phyloP scores from a whole-genome alignment of 2,113 vertebrate genomes.

The Sciurus niger region DNA sequence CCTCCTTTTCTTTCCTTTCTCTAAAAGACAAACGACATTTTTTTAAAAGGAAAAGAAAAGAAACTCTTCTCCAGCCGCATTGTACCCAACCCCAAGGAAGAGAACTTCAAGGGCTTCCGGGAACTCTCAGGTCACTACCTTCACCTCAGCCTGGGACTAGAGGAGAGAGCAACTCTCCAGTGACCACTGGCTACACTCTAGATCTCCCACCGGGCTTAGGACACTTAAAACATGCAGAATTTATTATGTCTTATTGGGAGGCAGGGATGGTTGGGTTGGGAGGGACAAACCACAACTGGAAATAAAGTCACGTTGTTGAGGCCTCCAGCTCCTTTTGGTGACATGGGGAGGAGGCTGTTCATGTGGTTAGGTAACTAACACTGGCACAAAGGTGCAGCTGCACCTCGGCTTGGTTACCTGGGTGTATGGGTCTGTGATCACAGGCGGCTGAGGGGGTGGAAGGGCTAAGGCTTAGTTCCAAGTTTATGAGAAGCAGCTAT shows the following conservation, averaged over 20 bases:
- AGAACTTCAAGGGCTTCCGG: not conserved
- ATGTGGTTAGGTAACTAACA: not conserved
- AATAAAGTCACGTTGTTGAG: not conserved
- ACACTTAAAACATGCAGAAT: not conserved
- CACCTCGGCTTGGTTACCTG: not conserved
- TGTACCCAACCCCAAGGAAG: not conserved
- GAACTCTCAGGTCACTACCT: not conserved
- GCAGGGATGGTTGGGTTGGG: no score
- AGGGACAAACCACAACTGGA: not conserved
- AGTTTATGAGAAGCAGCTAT: not conserved
- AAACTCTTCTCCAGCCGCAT: not conserved
- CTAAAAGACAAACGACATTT: not conserved
- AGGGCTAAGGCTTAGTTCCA: not conserved
- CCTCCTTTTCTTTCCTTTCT: not conserved
- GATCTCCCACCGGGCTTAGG: not conserved
- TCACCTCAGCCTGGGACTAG: not conserved
- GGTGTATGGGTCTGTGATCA: not conserved
- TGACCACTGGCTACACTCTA: rapidly evolving
- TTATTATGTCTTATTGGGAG: not conserved
- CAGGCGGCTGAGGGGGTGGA: not conserved
- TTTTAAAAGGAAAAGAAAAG: not conserved
- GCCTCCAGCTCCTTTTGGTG: not conserved
- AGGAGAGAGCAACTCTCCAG: no score
- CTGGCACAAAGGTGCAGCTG: not conserved
- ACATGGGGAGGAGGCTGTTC: rapidly evolving